Evolutionary conservation across 2,113 vertebrate species (phyloP).

Genomic region (Zosterops hypoxanthus): DNA sequence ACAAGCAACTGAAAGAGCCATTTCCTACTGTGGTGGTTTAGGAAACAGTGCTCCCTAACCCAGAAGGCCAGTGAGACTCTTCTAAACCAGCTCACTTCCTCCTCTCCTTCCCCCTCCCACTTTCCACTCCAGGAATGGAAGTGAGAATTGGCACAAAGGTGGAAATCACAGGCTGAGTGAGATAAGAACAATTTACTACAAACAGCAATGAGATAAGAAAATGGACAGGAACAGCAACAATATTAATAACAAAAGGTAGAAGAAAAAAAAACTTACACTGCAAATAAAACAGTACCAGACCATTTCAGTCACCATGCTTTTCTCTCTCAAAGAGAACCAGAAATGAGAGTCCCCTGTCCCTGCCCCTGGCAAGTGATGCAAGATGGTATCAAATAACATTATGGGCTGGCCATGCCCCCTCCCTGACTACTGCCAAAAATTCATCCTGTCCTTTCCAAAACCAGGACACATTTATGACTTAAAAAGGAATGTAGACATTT

Average conservation of each 20-base stretch:
- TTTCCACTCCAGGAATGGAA: not conserved
- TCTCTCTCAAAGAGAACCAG: not conserved
- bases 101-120: not conserved
- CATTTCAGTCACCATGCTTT: not conserved
- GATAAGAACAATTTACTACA: not conserved
- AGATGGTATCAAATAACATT: not conserved
- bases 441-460: not conserved
- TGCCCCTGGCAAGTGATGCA: not conserved
- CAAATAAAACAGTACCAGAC: not conserved
- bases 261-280: not conserved
- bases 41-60: not conserved
- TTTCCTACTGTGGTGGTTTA: not conserved
- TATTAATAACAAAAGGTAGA: not conserved
- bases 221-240: not conserved
- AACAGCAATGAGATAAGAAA: not conserved
- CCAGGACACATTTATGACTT: not conserved
- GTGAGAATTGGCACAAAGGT: not conserved
- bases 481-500: not conserved
- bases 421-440: not conserved
- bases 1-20: not conserved
- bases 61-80: not conserved
- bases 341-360: not conserved
- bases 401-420: not conserved
- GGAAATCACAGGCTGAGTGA: not conserved
- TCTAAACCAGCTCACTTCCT: not conserved